phyloP scores from a whole-genome alignment of 92 coral and sea anemone genomes.

The Pocillopora meandrina region DNA sequence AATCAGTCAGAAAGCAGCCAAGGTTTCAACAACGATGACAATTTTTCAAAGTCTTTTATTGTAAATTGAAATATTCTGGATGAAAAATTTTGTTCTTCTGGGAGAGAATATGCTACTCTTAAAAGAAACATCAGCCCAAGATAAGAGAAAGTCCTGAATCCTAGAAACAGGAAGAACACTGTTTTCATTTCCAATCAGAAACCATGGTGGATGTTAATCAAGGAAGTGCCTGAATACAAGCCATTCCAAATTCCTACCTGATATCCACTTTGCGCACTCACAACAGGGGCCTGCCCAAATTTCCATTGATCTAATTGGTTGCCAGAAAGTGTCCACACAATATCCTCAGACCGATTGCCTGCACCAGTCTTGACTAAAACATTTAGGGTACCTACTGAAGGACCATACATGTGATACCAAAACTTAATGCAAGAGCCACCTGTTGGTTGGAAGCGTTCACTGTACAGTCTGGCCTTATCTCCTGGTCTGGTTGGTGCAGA shows the following conservation, averaged over 20 bases:
- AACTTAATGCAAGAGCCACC: slow-evolving; percentile 89
- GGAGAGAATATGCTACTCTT: too few relatives aligned
- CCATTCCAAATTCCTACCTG: slow-evolving; percentile 61
- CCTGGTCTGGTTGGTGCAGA: slow-evolving; percentile 62
- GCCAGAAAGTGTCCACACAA: slow-evolving; percentile 91
- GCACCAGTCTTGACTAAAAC: slow-evolving; percentile 86
- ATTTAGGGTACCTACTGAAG: slow-evolving; percentile 82
- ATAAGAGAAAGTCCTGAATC: too few relatives aligned
- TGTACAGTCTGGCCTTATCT: slow-evolving; percentile 86
- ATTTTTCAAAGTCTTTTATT: too few relatives aligned
- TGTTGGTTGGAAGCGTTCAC: slow-evolving; percentile 85
- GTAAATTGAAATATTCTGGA: too few relatives aligned
- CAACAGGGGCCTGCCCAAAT: slow-evolving; percentile 85
- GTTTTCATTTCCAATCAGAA: too few relatives aligned
- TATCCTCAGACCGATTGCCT: slow-evolving; percentile 78
- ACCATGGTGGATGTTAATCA: too few relatives aligned
- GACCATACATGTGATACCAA: slow-evolving; percentile 98
- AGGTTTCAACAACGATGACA: too few relatives aligned
- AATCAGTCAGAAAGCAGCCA: too few relatives aligned
- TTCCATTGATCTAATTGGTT: slow-evolving; percentile 81
- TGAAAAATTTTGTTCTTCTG: too few relatives aligned
- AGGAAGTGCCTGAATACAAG: background rate
- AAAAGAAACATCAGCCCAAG: too few relatives aligned
- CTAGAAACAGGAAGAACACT: too few relatives aligned
- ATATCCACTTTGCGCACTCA: slow-evolving; percentile 68